Conservation (phyloP, 2,888 invertebrate species). For the Papilio elwesi region DNA sequence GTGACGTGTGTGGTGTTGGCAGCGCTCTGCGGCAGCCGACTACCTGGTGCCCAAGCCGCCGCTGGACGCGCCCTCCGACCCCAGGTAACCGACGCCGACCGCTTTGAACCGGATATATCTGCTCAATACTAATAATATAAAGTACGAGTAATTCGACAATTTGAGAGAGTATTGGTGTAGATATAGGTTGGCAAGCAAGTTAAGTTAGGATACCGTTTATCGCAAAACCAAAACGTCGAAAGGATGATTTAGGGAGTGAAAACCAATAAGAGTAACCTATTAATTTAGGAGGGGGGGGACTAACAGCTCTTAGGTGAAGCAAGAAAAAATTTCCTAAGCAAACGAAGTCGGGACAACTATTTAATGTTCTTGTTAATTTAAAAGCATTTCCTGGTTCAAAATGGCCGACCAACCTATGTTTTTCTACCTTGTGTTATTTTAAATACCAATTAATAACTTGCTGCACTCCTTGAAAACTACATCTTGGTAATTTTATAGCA, state of each 20-base stretch:
- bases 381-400: slow-evolving; percentile 15
- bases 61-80: slow-evolving; percentile 65
- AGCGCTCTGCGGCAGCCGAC: slow-evolving; percentile 77
- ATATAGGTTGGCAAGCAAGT: no score
- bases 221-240: no score
- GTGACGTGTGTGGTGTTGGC: slow-evolving; percentile 77
- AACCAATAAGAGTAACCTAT: no score
- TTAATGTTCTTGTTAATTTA: background rate
- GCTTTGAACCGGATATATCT: slow-evolving; percentile 18
- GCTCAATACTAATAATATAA: no score
- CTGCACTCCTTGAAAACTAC: background rate
- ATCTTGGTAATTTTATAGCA: slow-evolving; percentile 6
- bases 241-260: no score
- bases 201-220: no score
- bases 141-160: no score
- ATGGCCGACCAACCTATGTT: slow-evolving; percentile 26
- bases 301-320: no score
- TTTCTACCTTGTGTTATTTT: slow-evolving; percentile 11
- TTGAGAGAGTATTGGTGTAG: no score
- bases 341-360: no score
- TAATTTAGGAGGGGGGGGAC: no score
- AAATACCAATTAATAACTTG: slow-evolving; percentile 23
- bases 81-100: slow-evolving; percentile 73
- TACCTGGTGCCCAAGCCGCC: slow-evolving; percentile 82
- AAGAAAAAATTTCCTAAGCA: no score